Evolutionary conservation across 2,113 vertebrate genomes (phyloP), one percentile per base, ranked within the genome.

Genomic region (Acanthochromis polyacanthus): DNA sequence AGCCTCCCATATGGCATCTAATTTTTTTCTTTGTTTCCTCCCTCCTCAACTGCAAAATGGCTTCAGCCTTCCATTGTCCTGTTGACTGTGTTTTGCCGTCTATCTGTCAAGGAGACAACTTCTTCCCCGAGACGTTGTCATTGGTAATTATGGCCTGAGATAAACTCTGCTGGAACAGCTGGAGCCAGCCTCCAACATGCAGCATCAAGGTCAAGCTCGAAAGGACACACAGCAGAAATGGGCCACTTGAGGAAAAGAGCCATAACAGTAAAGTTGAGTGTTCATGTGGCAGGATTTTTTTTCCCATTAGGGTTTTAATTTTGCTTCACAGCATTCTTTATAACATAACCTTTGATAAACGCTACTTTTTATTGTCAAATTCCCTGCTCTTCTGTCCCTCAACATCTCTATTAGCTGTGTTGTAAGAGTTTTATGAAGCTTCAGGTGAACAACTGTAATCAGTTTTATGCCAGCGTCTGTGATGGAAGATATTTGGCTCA

Each of bases 91-190:
- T 80, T 81, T 82, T 72, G 62, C 84, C 63, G 69, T 89, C 82
- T 83, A 74, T 91, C 83, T 85, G 81, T 89, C 82, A 88, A 89
- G 83, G 70, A 85, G 84, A 89, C 67, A 72, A 81, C 89, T 87
- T 88, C 85, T 81, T 92, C 88, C 79, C 81, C 50, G 74, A 85
- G 88, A 90, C 77, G 61, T 71, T 80, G 81, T 88, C 88, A 88
- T 84, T 86, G 81, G 82, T 86, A 90, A 82, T 89, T 88, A 88
- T 80, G 86, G 83, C 80, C 82, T 1, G 40, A 90, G 90, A 90
- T 86, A 84, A 91, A 90, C 84, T 89, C 88, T 80, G 65, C 72
- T 45, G 78, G 65, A 90, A 81, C 88, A 91, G 88, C 88, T 90
- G 89, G 90, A 90, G 87, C 78, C 63, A 78, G 75, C 65, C 67